These are phyloP conservation scores for Tethya wilhelma DNA, from an alignment of 37 sponge, comb jelly and placozoan genomes.

Conservation along the genomic window DNA sequence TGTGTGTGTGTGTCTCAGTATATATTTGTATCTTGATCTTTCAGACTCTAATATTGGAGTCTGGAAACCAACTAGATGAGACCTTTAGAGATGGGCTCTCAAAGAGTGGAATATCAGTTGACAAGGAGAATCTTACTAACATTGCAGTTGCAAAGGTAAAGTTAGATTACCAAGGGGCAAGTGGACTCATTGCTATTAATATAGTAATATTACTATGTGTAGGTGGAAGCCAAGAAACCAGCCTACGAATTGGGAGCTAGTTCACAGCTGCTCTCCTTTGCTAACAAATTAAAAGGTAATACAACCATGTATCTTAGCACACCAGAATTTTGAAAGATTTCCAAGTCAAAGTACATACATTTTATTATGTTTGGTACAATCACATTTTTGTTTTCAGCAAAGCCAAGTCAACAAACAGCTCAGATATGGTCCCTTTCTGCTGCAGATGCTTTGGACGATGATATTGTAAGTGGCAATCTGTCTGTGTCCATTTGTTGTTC, in stretches of 20 bases:
- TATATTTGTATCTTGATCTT: too few relatives aligned
- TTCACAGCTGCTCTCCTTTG: constrained; percentile 65
- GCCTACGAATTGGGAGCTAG: constrained; percentile 86
- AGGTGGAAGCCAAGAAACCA: constrained; percentile 84
- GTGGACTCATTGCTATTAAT: not conserved
- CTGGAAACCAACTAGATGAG: constrained; percentile 12
- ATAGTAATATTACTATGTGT: not conserved
- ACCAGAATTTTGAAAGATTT: too few relatives aligned
- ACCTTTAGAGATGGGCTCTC: not conserved
- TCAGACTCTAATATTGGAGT: constrained; percentile 16
- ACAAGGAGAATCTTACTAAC: not conserved
- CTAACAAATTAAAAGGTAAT: constrained; percentile 1
- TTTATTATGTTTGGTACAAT: too few relatives aligned
- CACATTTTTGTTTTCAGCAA: not conserved
- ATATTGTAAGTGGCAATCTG: constrained; percentile 8
- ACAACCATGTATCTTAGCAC: too few relatives aligned
- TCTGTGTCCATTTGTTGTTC: not conserved
- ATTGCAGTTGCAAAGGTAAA: constrained; percentile 23
- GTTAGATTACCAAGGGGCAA: not conserved
- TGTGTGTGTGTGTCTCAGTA: too few relatives aligned
- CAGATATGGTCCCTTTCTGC: constrained; percentile 74
- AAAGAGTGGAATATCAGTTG: not conserved
- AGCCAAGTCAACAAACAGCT: constrained; percentile 34
- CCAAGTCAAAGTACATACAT: too few relatives aligned
- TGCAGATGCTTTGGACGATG: constrained; percentile 33